phyloP scores from a whole-genome alignment of 2,888 invertebrate species.

The Xestia sexstrigata region DNA sequence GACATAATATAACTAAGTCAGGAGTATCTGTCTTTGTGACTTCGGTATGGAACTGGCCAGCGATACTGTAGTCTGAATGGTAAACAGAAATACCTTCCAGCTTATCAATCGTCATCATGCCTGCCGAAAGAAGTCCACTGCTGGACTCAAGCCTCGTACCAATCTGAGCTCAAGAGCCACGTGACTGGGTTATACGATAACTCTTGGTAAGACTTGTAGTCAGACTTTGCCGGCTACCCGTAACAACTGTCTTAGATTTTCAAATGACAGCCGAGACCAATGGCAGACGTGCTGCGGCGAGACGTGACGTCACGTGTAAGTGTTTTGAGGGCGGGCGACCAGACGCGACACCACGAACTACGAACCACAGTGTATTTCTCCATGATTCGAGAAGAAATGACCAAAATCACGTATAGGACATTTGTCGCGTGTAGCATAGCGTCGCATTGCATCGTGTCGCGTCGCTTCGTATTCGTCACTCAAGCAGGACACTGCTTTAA shows the following conservation, averaged over 20 bases:
- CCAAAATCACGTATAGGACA: too few species aligned
- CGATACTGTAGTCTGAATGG: neutral
- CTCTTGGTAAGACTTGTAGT: neutral
- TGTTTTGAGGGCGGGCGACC: too few species aligned
- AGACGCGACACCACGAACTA: too few species aligned
- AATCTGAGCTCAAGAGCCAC: neutral
- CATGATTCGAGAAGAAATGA: too few species aligned
- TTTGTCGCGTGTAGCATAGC: too few species aligned
- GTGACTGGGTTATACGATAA: neutral
- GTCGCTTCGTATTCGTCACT: too few species aligned
- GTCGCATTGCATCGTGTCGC: too few species aligned
- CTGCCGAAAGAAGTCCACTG: neutral
- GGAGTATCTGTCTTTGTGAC: neutral
- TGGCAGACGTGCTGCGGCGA: too few species aligned
- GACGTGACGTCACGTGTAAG: too few species aligned
- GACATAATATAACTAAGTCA: neutral
- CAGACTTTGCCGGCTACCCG: neutral
- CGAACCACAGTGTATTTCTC: too few species aligned
- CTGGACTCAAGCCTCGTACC: neutral
- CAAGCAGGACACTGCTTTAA: too few species aligned
- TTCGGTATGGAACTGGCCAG: neutral
- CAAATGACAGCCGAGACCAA: neutral
- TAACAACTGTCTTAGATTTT: neutral
- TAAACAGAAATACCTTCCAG: neutral
- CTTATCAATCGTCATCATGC: neutral